Evolutionary conservation across 2,888 invertebrate species (phyloP).

Genomic region (Lasioglossum malachurum): DNA sequence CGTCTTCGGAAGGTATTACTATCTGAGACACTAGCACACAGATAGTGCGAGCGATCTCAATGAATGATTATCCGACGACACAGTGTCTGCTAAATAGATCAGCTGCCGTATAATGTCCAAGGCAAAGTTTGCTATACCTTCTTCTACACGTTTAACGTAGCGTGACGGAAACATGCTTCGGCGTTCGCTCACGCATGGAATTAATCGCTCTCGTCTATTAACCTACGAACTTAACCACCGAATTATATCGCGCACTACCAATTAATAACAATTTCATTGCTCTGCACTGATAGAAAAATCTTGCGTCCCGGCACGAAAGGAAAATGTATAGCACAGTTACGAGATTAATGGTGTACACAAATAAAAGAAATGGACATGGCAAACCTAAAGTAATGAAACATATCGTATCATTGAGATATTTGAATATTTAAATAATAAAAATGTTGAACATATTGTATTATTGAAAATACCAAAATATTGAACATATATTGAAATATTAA

Average conservation of each 20-base stretch:
- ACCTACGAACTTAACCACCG: not conserved
- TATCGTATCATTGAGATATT: no score
- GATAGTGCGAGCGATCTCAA: not conserved
- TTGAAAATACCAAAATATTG: no score
- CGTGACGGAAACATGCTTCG: constrained; percentile 5
- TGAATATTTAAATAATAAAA: no score
- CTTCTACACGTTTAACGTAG: constrained; percentile 3
- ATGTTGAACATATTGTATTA: no score
- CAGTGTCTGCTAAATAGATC: constrained; percentile 8
- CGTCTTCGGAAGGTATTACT: not conserved
- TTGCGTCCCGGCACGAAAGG: not conserved
- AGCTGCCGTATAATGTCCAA: not conserved
- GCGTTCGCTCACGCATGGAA: not conserved
- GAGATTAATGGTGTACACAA: not conserved
- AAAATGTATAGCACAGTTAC: not conserved
- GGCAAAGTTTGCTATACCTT: constrained; percentile 10
- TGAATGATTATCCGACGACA: constrained; percentile 4
- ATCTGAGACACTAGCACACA: not conserved
- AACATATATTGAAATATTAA: no score
- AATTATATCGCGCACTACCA: not conserved
- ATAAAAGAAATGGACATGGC: not conserved
- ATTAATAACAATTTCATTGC: not conserved
- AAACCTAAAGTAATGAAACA: no score
- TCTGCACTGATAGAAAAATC: not conserved
- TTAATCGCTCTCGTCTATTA: not conserved